Evolutionary conservation across 1,140 invertebrate species (phyloP), one percentile per base, ranked within the genome.

Genomic region (Calephelis virginiensis): DNA sequence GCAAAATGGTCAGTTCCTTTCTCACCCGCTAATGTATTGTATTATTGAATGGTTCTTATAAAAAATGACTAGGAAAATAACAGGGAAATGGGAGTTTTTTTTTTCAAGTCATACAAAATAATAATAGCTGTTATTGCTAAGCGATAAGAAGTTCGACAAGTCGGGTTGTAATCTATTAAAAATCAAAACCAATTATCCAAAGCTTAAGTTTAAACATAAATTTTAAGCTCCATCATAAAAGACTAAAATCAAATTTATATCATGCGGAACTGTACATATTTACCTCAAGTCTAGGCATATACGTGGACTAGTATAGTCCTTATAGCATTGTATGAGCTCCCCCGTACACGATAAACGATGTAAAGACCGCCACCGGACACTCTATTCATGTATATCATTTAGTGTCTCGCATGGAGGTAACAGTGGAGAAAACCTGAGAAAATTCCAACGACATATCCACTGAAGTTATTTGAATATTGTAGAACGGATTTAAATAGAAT

Each of bases 331-430:
- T 69, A 59, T 11, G 40, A 59, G 63, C 38, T 69, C 62, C 67
- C 66, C 63, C 67, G 68, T 56, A 37, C 11, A 56, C 67, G 67
- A 69, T 64, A 69, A 53, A 64, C 62, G 67, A 69, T 69, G 67
- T 64, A 69, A 69, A 56, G 67, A 63, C 56, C 59, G 28, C 13
- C 67, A 37, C 67, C 63, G 67, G 67, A 69, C 67, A 69, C 47
- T 64, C 67, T 61, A 69, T 69, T 69, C 67, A 69, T 62, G 67
- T 69, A 65, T 69, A 60, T 65, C 67, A 69, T 64, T 69, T 63
- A 69, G 68, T 49, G 59, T 61, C 60, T 63, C 67, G 47, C 17
- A 11, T 56, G 50, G 63, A 69, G 68, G 53, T 61, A 65, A 69
- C 67, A 63, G 63, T 61, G 63, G 60, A 69, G 67, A 69, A 69